Evolutionary conservation across 2,113 vertebrate genomes (phyloP).

Genomic region (Lutjanus erythropterus): DNA sequence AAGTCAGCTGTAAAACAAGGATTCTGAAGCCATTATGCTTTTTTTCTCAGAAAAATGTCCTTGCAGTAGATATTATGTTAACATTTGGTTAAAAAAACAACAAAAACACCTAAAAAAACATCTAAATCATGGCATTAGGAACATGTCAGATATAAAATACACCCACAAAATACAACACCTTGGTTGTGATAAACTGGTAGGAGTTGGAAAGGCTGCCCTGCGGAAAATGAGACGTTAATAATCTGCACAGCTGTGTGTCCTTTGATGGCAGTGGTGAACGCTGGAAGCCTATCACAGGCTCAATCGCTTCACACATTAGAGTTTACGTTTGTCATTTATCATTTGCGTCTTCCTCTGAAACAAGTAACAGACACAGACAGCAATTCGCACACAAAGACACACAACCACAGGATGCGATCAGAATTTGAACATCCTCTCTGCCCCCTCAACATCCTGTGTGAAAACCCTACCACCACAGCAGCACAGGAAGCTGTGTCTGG

Average conservation of each 20-base stretch:
- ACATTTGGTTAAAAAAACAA: neutral
- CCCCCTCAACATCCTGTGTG: slow-evolving; percentile 72
- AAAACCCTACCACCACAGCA: slow-evolving; percentile 52
- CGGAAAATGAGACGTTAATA: slow-evolving; percentile 28
- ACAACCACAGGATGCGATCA: slow-evolving; percentile 72
- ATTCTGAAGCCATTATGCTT: neutral
- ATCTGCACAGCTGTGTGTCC: slow-evolving; percentile 8
- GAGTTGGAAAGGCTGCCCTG: slow-evolving; percentile 42
- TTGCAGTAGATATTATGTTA: neutral
- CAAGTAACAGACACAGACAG: neutral
- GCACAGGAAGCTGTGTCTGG: slow-evolving; percentile 70
- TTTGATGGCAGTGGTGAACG: neutral
- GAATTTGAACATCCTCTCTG: slow-evolving; percentile 69
- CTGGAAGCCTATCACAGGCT: slow-evolving; percentile 21
- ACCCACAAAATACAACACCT: slow-evolving; percentile 27
- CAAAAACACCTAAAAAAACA: no score
- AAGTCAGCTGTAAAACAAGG: neutral
- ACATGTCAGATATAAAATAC: slow-evolving; percentile 12
- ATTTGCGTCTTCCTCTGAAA: slow-evolving; percentile 42
- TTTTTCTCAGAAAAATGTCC: neutral
- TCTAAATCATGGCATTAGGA: neutral
- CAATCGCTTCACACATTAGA: slow-evolving; percentile 24
- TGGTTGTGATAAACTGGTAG: slow-evolving; percentile 10
- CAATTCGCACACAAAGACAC: slow-evolving; percentile 31
- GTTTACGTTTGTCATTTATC: slow-evolving; percentile 29